phyloP scores from a whole-genome alignment of 2,888 invertebrate species.

The Erebia aethiops region DNA sequence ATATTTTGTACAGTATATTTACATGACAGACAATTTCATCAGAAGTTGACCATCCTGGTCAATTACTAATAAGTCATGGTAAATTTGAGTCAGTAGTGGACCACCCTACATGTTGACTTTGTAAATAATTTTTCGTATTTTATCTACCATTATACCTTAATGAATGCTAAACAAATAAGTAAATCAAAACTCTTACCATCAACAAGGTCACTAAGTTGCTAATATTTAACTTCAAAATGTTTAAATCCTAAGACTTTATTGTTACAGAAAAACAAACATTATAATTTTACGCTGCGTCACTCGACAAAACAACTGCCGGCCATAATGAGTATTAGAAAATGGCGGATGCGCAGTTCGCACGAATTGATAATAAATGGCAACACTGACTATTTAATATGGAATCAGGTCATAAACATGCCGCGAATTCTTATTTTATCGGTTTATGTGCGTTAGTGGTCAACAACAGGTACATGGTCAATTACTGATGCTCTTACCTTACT shows the following conservation, averaged over 20 bases:
- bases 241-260: neutral
- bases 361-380: constrained; percentile 2
- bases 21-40: constrained; percentile 28
- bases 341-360: constrained; percentile 6
- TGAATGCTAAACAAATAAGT: constrained; percentile 15
- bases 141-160: constrained; percentile 39
- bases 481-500: too few species aligned
- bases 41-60: constrained; percentile 38
- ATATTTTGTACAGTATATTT: constrained; percentile 41
- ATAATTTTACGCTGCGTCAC: too few species aligned
- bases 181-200: constrained; percentile 41
- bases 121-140: constrained; percentile 33
- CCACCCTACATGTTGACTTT: constrained; percentile 36
- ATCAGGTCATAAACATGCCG: constrained; percentile 2
- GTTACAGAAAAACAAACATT: too few species aligned
- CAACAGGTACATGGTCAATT: too few species aligned
- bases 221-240: constrained; percentile 37
- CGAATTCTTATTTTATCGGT: constrained; percentile 6
- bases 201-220: constrained; percentile 42
- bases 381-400: constrained; percentile 8
- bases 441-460: neutral
- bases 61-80: constrained; percentile 41
- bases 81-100: constrained; percentile 42
- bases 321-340: constrained; percentile 19
- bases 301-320: constrained; percentile 21